These are phyloP conservation scores for Caloenas nicobarica DNA, from an alignment of 2,113 vertebrate genomes.

Conservation along the genomic window DNA sequence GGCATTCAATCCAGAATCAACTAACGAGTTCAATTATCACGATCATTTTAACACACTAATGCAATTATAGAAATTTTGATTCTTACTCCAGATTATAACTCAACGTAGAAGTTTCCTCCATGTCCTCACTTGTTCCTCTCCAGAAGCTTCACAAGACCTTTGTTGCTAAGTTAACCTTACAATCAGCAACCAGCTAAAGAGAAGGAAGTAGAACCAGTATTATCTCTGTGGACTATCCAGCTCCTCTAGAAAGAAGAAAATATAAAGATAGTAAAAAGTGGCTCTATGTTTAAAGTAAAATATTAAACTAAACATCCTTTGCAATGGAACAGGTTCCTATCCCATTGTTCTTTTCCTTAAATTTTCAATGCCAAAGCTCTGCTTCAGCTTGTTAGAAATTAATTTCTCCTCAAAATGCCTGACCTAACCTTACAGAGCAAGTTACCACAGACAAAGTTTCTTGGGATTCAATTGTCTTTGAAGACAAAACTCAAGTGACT, in stretches of 20 bases:
- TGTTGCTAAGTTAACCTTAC: neutral
- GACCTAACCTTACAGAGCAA: neutral
- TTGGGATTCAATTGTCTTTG: neutral
- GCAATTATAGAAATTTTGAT: neutral
- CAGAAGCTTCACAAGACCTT: neutral
- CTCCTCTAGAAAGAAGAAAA: neutral
- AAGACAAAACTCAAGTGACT: neutral
- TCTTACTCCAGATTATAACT: neutral
- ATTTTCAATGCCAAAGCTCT: neutral
- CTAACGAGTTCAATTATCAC: neutral
- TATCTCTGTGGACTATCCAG: neutral
- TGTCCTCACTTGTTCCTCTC: neutral
- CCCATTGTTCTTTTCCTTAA: neutral
- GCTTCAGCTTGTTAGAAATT: neutral
- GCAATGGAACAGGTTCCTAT: neutral
- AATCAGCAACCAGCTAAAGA: neutral
- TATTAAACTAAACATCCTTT: neutral
- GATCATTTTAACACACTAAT: neutral
- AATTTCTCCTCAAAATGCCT: neutral
- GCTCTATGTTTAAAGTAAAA: neutral
- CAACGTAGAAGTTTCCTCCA: neutral
- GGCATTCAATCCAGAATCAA: neutral
- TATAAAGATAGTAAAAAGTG: neutral
- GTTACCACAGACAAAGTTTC: neutral
- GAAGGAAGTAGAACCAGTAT: neutral